Percentiles rank a stretch among this genome's conserved stretches.
Conservation (phyloP, 1,140 invertebrate species). For the Lucilia cuprina region DNA sequence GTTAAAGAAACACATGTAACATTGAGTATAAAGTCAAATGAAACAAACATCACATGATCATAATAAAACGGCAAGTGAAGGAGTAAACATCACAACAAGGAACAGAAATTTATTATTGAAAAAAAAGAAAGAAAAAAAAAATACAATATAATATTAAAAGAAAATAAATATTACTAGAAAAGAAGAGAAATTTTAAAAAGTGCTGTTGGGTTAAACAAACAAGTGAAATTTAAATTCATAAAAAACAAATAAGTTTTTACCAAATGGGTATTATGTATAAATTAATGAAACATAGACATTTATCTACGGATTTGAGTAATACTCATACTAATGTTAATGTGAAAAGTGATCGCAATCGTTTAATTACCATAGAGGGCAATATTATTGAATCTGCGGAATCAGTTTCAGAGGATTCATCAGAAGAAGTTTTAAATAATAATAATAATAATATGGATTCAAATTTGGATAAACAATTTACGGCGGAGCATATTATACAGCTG, state of each 20-base stretch:
- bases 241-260: too few species aligned
- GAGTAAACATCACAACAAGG: slow-evolving; percentile 37
- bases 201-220: neutral
- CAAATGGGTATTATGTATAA: slow-evolving; percentile 59
- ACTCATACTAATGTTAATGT: neutral
- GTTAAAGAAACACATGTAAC: slow-evolving; percentile 19
- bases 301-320: slow-evolving; percentile 48
- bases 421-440: neutral
- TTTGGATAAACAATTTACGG: slow-evolving; percentile 41
- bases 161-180: neutral
- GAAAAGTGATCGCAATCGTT: slow-evolving; percentile 26
- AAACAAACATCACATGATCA: neutral
- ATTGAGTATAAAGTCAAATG: slow-evolving; percentile 24
- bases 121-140: slow-evolving; percentile 42
- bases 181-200: neutral
- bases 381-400: neutral
- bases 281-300: slow-evolving; percentile 51
- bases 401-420: neutral
- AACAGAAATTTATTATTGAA: neutral
- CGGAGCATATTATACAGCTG: slow-evolving; percentile 47
- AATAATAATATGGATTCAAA: neutral
- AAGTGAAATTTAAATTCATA: slow-evolving; percentile 24
- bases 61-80: slow-evolving; percentile 14
- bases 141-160: neutral
- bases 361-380: neutral